phyloP scores from a whole-genome alignment of 2,888 invertebrate genomes.

The Antheraea yamamai region DNA sequence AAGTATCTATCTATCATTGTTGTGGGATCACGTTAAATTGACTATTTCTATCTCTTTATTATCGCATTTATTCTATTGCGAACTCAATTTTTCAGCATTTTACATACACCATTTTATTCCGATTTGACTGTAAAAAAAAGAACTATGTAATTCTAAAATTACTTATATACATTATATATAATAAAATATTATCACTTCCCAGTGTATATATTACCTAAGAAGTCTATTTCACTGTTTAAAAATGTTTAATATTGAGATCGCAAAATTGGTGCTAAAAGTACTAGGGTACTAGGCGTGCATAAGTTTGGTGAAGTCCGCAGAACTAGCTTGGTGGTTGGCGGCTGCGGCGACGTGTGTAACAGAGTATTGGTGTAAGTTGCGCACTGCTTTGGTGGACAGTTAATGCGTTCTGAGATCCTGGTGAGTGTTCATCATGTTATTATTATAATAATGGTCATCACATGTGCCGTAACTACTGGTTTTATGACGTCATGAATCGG shows the following conservation, averaged over 20 bases:
- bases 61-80: slow-evolving; percentile 59
- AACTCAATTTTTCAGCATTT: slow-evolving; percentile 47
- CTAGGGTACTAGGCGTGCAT: slow-evolving; percentile 76
- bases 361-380: slow-evolving; percentile 76
- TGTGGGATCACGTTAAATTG: slow-evolving; percentile 68
- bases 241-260: slow-evolving; percentile 52
- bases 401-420: slow-evolving; percentile 76
- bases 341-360: slow-evolving; percentile 75
- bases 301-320: slow-evolving; percentile 78
- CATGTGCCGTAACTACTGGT: slow-evolving; percentile 19
- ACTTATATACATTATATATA: too few relatives aligned
- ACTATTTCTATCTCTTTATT: slow-evolving; percentile 62
- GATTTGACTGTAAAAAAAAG: too few relatives aligned
- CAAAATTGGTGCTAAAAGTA: slow-evolving; percentile 63
- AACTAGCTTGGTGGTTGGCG: slow-evolving; percentile 76
- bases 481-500: slow-evolving; percentile 15
- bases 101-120: too few relatives aligned
- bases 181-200: too few relatives aligned
- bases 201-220: not conserved
- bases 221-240: not conserved
- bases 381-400: slow-evolving; percentile 82
- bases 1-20: slow-evolving; percentile 72
- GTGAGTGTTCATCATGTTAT: slow-evolving; percentile 80
- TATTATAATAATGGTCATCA: slow-evolving; percentile 51
- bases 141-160: too few relatives aligned